A percentile compares a stretch with the other conserved stretches of the same genome.
Conservation (phyloP, 1,140 invertebrate genomes). For the Whitmania pigra region DNA sequence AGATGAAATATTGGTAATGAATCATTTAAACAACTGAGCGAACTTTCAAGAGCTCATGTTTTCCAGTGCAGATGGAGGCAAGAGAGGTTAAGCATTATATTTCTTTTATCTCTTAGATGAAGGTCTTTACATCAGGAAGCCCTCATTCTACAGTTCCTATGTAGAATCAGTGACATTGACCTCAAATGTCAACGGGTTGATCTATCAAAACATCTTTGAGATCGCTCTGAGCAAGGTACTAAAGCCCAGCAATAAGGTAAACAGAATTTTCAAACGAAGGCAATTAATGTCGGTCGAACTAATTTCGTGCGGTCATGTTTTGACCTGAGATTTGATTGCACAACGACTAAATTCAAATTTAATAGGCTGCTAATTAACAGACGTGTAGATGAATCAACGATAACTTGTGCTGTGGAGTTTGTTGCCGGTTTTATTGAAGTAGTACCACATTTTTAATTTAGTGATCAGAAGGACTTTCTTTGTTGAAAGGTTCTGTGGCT, state of each 20-base stretch:
- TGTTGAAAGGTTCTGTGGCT: conserved; percentile 25
- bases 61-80: neutral
- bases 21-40: neutral
- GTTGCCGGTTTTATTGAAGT: neutral
- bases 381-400: neutral
- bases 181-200: no score
- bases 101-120: no score
- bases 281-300: neutral
- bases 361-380: neutral
- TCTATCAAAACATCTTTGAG: no score
- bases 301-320: no score
- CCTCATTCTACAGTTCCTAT: no score
- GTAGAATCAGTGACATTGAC: no score
- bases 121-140: neutral
- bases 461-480: conserved; percentile 14
- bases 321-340: neutral
- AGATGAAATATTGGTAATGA: neutral
- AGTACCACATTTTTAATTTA: conserved; percentile 16
- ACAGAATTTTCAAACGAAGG: no score
- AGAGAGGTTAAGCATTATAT: neutral
- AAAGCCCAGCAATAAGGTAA: no score
- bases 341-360: neutral
- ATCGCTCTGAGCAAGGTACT: no score
- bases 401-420: neutral
- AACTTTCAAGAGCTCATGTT: neutral